Conservation (phyloP, 2,113 vertebrate species). For the Tamias sibiricus region DNA sequence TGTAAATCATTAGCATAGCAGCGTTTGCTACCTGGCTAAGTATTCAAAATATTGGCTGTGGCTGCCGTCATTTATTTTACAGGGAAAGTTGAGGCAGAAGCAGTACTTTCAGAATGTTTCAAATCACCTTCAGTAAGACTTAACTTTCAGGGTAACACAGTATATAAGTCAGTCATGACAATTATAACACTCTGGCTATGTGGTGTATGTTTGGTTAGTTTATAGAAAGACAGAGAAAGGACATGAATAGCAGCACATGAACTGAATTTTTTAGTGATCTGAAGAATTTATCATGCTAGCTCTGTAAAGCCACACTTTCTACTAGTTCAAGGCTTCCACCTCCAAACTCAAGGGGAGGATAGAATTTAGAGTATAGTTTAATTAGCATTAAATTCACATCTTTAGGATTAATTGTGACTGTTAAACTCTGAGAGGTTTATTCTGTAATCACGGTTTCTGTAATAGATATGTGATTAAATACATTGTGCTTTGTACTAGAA, state of each 20-base stretch:
- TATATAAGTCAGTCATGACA: neutral
- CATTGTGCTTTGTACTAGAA: slow-evolving; percentile 40
- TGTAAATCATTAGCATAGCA: neutral
- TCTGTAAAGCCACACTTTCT: neutral
- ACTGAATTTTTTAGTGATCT: neutral
- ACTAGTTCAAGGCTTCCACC: neutral
- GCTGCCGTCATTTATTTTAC: slow-evolving; percentile 24
- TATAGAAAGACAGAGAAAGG: slow-evolving; percentile 20
- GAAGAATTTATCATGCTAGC: neutral
- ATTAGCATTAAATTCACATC: slow-evolving; percentile 30
- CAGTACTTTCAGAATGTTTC: neutral
- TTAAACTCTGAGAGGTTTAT: slow-evolving; percentile 34
- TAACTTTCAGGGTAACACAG: neutral
- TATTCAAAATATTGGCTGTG: neutral
- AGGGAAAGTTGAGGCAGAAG: neutral
- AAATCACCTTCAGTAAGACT: neutral
- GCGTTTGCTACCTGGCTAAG: neutral
- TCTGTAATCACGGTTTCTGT: neutral
- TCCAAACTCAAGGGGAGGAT: slow-evolving; percentile 8
- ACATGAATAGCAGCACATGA: neutral
- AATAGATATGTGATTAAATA: slow-evolving; percentile 21
- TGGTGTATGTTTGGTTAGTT: slow-evolving; percentile 25
- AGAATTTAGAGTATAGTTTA: slow-evolving; percentile 35
- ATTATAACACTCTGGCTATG: neutral
- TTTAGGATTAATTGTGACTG: slow-evolving; percentile 46